Evolutionary conservation across 2,797 vertebrate genomes (phyloP).

Genomic region (Poecilia picta): DNA sequence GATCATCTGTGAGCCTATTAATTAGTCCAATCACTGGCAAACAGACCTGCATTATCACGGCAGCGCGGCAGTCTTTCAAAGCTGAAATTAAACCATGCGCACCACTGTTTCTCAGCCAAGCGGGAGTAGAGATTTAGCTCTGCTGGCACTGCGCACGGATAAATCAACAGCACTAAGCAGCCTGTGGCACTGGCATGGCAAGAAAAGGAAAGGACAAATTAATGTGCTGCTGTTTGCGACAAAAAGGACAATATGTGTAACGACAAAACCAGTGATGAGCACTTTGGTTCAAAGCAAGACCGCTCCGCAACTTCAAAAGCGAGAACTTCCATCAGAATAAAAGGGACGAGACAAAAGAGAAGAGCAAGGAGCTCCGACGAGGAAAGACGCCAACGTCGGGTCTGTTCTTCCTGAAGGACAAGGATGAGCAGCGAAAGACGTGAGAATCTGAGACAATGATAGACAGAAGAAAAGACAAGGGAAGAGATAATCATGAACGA

Average conservation of each 20-base stretch:
- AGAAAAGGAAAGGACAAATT: constrained; percentile 51
- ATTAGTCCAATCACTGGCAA: constrained; percentile 79
- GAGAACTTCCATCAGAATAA: constrained; percentile 39
- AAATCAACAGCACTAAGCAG: constrained; percentile 76
- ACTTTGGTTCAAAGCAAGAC: constrained; percentile 60
- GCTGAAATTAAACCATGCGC: constrained; percentile 78
- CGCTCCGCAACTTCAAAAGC: constrained; percentile 42
- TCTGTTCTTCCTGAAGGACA: constrained; percentile 56
- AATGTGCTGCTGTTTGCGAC: constrained; percentile 64
- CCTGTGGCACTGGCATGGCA: constrained; percentile 53
- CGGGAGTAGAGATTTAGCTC: constrained; percentile 74
- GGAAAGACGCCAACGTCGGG: constrained; percentile 33
- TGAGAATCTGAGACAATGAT: constrained; percentile 47
- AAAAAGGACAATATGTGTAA: constrained; percentile 59
- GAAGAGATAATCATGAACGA: constrained; percentile 19
- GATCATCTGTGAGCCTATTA: constrained; percentile 77
- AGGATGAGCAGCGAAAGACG: constrained; percentile 49
- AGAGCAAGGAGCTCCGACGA: constrained; percentile 25
- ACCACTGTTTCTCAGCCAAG: constrained; percentile 70
- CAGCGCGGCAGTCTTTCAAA: constrained; percentile 72
- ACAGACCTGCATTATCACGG: constrained; percentile 71
- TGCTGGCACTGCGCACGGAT: constrained; percentile 69
- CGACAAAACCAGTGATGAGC: constrained; percentile 65
- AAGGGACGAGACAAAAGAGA: constrained; percentile 32
- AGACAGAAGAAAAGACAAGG: constrained; percentile 25